A percentile compares a stretch with the other conserved stretches of the same genome.
These are phyloP conservation scores for Xylocampa areola DNA, from an alignment of 2,888 invertebrate genomes.

Conservation along the genomic window DNA sequence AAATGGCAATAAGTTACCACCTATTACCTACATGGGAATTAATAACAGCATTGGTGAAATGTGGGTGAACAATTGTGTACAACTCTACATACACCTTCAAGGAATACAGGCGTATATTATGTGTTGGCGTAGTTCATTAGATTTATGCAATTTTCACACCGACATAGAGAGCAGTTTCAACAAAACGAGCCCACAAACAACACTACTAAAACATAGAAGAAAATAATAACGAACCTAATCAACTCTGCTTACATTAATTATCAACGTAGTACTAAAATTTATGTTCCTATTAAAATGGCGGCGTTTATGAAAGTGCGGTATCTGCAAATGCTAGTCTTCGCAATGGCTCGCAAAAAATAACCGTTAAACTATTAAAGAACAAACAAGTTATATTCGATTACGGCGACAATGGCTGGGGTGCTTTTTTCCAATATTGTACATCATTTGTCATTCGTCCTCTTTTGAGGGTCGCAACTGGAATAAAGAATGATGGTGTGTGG, in stretches of 20 bases:
- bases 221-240: slow-evolving; percentile 8
- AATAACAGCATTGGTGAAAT: too few relatives aligned
- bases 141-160: too few relatives aligned
- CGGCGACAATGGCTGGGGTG: slow-evolving; percentile 71
- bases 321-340: slow-evolving; percentile 33
- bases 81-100: too few relatives aligned
- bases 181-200: too few relatives aligned
- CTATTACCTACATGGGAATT: too few relatives aligned
- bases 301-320: slow-evolving; percentile 20
- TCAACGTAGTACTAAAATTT: slow-evolving; percentile 1
- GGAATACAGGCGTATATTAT: too few relatives aligned
- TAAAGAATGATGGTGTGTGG: slow-evolving; percentile 67
- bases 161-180: too few relatives aligned
- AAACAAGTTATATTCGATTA: slow-evolving; percentile 68
- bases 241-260: background rate
- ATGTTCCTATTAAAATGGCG: slow-evolving; percentile 27
- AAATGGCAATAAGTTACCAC: too few relatives aligned
- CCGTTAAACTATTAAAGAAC: slow-evolving; percentile 74
- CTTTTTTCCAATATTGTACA: slow-evolving; percentile 82
- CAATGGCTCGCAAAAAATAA: slow-evolving; percentile 57
- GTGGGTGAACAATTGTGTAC: too few relatives aligned
- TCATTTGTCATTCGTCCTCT: slow-evolving; percentile 85
- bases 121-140: too few relatives aligned
- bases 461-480: slow-evolving; percentile 75
- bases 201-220: background rate